A percentile compares a stretch with the other conserved stretches of the same genome.
Evolutionary conservation across 2,797 vertebrate species (phyloP).

Genomic region (Hoplostethus mediterraneus): DNA sequence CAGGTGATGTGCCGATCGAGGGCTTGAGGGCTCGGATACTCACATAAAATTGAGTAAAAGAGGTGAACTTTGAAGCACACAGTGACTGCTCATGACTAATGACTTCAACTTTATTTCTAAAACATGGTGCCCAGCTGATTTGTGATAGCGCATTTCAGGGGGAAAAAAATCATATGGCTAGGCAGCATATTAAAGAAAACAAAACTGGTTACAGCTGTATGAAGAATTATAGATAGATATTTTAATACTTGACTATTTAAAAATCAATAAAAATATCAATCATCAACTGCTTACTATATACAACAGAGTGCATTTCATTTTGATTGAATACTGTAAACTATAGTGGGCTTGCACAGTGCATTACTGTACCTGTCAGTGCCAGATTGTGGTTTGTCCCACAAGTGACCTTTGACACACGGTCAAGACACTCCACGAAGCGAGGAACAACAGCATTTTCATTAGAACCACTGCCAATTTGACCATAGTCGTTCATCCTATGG

Average conservation of each 20-base stretch:
- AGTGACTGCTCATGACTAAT: conserved; percentile 71
- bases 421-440: conserved; percentile 61
- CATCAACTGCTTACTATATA: not conserved
- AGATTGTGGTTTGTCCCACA: conserved; percentile 72
- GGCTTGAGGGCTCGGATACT: conserved; percentile 86
- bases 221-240: not conserved
- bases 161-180: not conserved
- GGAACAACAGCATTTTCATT: conserved; percentile 50
- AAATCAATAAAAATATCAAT: too few species aligned
- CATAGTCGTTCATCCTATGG: conserved; percentile 64
- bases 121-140: conserved; percentile 29
- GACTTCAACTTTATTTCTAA: conserved; percentile 45
- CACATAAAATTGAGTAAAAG: conserved; percentile 91
- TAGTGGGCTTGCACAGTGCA: not conserved
- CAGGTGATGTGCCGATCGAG: conserved; percentile 79
- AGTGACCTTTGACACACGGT: conserved; percentile 64
- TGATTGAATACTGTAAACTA: not conserved
- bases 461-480: conserved; percentile 60
- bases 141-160: conserved; percentile 6
- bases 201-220: not conserved
- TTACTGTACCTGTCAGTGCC: conserved; percentile 62
- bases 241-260: not conserved
- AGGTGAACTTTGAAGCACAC: conserved; percentile 89
- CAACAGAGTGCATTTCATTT: not conserved
- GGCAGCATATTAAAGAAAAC: not conserved